These are phyloP conservation scores for Diglossa cyanea DNA, from an alignment of 2,797 vertebrate genomes.

Conservation along the genomic window DNA sequence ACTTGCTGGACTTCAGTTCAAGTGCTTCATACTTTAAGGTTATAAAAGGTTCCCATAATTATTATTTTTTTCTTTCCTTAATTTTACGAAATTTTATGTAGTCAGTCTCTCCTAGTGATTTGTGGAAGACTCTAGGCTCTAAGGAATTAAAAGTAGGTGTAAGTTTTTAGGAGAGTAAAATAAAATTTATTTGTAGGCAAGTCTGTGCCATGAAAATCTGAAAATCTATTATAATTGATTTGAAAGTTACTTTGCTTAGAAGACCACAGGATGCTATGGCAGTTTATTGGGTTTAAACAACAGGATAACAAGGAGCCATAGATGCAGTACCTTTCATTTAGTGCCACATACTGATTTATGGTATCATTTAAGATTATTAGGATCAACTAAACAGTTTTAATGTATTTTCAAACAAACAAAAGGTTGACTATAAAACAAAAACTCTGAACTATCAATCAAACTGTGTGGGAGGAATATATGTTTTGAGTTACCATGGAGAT, in stretches of 20 bases:
- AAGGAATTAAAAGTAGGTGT: neutral
- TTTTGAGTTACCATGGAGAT: constrained; percentile 38
- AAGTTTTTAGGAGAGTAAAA: neutral
- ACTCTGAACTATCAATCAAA: neutral
- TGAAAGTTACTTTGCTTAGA: neutral
- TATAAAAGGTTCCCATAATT: neutral
- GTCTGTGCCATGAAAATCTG: neutral
- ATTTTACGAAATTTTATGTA: neutral
- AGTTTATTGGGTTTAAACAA: neutral
- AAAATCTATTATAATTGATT: neutral
- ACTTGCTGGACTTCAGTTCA: neutral
- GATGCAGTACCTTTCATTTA: neutral
- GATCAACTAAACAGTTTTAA: neutral
- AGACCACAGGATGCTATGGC: neutral
- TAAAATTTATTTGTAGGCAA: neutral
- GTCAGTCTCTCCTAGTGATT: neutral
- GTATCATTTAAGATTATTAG: neutral
- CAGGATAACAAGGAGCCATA: neutral
- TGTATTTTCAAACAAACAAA: neutral
- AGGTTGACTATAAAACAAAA: neutral
- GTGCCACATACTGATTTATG: neutral
- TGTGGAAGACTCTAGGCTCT: neutral
- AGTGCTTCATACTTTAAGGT: neutral
- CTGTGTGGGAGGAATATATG: neutral
- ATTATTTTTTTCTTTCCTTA: neutral